Conservation (phyloP, 1,140 invertebrate genomes). For the Neodiprion pinetum region DNA sequence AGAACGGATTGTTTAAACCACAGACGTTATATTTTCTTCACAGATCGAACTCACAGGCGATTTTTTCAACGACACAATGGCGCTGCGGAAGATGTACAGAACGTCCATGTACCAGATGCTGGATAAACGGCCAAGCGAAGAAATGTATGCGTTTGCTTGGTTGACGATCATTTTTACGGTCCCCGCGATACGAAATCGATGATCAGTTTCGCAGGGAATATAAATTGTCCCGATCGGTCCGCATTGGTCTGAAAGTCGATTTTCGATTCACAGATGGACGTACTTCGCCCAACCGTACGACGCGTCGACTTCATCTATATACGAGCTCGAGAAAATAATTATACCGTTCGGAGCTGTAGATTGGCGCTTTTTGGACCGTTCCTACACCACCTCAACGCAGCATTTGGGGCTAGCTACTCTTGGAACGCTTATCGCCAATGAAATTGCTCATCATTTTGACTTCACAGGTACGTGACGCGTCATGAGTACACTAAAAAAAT, state of each 20-base stretch:
- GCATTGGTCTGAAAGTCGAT: too few relatives aligned
- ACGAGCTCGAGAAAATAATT: constrained; percentile 35
- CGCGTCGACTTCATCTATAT: constrained; percentile 29
- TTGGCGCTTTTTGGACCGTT: constrained; percentile 25
- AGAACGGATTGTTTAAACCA: background rate
- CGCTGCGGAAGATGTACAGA: constrained; percentile 35
- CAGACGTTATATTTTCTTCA: constrained; percentile 22
- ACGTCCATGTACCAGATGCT: constrained; percentile 31
- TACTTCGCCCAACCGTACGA: constrained; percentile 40
- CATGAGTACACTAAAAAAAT: too few relatives aligned
- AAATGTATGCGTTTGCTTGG: constrained; percentile 28
- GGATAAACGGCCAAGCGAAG: constrained; percentile 23
- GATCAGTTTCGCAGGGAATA: too few relatives aligned
- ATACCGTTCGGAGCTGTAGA: constrained; percentile 44
- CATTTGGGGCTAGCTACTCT: constrained; percentile 37
- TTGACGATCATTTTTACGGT: too few relatives aligned
- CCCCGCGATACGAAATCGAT: too few relatives aligned
- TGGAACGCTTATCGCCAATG: constrained; percentile 42
- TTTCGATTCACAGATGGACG: constrained; percentile 36
- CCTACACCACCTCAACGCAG: constrained; percentile 22
- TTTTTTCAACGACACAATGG: constrained; percentile 39
- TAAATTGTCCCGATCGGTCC: too few relatives aligned
- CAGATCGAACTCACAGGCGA: constrained; percentile 32
- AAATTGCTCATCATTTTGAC: constrained; percentile 46
- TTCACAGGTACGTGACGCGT: constrained; percentile 33